These are phyloP conservation scores for Unio pictorum DNA, from an alignment of 2,888 invertebrate species.

Conservation along the genomic window DNA sequence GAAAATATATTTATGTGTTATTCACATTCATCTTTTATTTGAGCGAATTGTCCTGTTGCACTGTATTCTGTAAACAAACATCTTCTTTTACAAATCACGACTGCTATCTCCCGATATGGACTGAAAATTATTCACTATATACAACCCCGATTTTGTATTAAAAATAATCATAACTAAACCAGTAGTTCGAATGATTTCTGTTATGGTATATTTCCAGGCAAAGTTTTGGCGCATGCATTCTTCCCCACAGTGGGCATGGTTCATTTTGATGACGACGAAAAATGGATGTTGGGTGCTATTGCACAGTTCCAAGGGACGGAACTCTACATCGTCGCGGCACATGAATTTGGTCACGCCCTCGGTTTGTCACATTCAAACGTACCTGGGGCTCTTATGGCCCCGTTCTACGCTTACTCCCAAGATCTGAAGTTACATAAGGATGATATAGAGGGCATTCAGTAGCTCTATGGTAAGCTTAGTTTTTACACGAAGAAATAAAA, in stretches of 20 bases:
- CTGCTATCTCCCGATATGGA: no score
- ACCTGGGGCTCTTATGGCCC: slow-evolving; percentile 64
- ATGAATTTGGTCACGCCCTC: slow-evolving; percentile 68
- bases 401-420: slow-evolving; percentile 61
- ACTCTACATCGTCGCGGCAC: slow-evolving; percentile 63
- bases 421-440: slow-evolving; percentile 58
- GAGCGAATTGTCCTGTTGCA: no score
- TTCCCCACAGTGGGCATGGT: slow-evolving; percentile 65
- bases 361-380: slow-evolving; percentile 64
- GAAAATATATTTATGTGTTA: no score
- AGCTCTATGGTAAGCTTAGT: slow-evolving; percentile 54
- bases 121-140: no score
- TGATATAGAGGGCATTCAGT: slow-evolving; percentile 60
- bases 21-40: no score
- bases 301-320: slow-evolving; percentile 35
- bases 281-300: slow-evolving; percentile 53
- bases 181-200: no score
- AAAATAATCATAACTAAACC: no score
- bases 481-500: no score
- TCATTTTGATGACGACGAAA: slow-evolving; percentile 66
- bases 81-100: no score
- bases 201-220: slow-evolving; percentile 30
- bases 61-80: no score
- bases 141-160: no score
- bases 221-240: slow-evolving; percentile 64